phyloP scores from a whole-genome alignment of 2,113 vertebrate species.

The Stictonetta naevosa region DNA sequence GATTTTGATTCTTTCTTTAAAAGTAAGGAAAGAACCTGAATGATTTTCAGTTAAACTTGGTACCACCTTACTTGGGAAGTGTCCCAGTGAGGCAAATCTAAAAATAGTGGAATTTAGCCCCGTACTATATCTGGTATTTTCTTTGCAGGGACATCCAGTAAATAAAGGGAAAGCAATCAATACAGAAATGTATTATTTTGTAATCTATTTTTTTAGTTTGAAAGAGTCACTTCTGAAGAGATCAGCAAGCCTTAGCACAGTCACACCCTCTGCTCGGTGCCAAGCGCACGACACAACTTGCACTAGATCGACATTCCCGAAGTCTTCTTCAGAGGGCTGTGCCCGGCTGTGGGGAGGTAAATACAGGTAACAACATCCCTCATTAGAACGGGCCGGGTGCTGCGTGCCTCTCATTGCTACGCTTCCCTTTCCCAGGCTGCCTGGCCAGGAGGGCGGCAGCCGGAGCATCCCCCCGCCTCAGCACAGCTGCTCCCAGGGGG shows the following conservation, averaged over 20 bases:
- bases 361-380: not conserved
- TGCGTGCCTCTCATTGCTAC: conserved; percentile 6
- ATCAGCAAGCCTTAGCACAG: fast-evolving
- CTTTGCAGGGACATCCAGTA: not conserved
- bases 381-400: conserved; percentile 1
- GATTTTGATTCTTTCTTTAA: not conserved
- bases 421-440: not conserved
- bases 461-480: not conserved
- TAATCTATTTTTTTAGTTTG: not conserved
- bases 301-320: not conserved
- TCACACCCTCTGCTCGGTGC: not conserved
- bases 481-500: not conserved
- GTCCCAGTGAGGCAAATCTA: fast-evolving
- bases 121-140: not conserved
- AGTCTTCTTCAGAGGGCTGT: not conserved
- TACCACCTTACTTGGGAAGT: not conserved
- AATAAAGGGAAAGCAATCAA: not conserved
- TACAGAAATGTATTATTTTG: not conserved
- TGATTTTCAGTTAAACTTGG: not conserved
- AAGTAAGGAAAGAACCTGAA: not conserved
- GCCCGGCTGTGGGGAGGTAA: not conserved
- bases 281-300: fast-evolving
- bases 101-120: not conserved
- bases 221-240: not conserved
- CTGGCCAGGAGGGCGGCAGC: conserved; percentile 5